Base-by-base conservation (phyloP, 2,888 invertebrate species). In the Emmelina monodactyla region DNA sequence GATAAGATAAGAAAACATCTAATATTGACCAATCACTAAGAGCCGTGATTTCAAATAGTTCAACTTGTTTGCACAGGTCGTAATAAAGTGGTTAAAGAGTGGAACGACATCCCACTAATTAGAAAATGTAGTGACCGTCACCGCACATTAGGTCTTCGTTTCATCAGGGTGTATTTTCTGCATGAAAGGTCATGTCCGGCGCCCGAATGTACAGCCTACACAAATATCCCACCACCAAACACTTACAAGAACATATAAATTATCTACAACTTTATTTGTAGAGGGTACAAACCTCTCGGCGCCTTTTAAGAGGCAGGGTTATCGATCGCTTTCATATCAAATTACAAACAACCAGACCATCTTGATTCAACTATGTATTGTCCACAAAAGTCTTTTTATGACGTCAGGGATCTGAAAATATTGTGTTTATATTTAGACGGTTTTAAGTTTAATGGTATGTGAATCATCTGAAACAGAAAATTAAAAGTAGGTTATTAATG, bases 101-200 rank as follows among this genome's bases (percentile, higher is more conserved):
- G 43, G 46, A 45, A 53, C 53, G 58, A 51, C 55, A 52, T 55
- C 53, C 54, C 62, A 64, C 72, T 79, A 79, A 78, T 79, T 79
- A 78, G 76, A 65, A 61, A 66, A 55, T 62, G 62, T 66, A 65
- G 70, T 70, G 69, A 69, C 73, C 75, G 78, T 79, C 78, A 67
- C 48, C 49, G 60, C 62, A 62, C 61, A 75, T 79, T 78, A 78
- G 63, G 61, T 53, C 57, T 59, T 68, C 76, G 72, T 71, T 79
- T 67, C 75, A 75, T 79, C 79, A 79, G 67, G 50, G 50, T 46
- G 59, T 59, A 60, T 57, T 75, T 75, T 73, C 76, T 73, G 76
- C 78, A 65, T 75, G 75, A 75, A 47, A 51, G 58, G 42, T 46
- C 45, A 37, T 44, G 52, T 25, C 50, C 59, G 78, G 75, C 76